phyloP scores from a whole-genome alignment of 2,113 vertebrate species.

The Passerina amoena region DNA sequence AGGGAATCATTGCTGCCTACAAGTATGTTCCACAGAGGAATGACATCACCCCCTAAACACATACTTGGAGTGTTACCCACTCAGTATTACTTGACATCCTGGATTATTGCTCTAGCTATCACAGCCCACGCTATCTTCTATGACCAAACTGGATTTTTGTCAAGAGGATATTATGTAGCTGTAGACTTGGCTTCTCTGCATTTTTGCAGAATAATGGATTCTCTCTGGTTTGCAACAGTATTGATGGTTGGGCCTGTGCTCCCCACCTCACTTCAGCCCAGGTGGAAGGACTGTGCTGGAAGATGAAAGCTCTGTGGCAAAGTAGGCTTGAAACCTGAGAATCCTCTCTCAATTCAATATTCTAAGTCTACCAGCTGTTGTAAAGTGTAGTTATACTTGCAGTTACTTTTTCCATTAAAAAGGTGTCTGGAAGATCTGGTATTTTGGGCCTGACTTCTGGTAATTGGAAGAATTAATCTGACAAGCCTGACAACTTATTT shows the following conservation, averaged over 20 bases:
- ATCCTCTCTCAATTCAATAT: background rate
- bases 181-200: background rate
- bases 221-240: background rate
- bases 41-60: background rate
- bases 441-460: background rate
- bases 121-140: background rate
- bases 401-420: background rate
- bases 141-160: background rate
- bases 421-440: background rate
- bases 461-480: background rate
- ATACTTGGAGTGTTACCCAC: background rate
- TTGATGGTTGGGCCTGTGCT: background rate
- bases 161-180: background rate
- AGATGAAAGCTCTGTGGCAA: background rate
- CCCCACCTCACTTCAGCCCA: background rate
- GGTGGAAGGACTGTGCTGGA: background rate
- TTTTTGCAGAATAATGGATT: background rate
- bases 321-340: background rate
- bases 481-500: background rate
- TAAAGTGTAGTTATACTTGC: background rate
- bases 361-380: background rate
- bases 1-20: background rate
- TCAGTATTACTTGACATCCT: background rate
- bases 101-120: background rate
- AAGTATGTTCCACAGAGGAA: background rate